Evolutionary conservation across 2,888 invertebrate genomes (phyloP).

Genomic region (Chydorus sphaericus): DNA sequence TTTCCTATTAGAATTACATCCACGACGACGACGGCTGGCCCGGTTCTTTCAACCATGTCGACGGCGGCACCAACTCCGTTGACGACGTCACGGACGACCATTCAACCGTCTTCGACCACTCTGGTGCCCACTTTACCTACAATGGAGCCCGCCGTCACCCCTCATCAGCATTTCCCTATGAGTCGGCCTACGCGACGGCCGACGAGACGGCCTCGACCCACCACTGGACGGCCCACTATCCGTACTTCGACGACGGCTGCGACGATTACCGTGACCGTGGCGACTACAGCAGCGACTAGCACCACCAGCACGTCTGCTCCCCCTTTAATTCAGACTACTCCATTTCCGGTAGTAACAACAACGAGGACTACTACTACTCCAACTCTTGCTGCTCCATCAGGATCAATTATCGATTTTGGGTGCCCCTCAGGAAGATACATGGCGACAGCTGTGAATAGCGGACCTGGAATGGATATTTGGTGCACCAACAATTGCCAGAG

Average conservation of each 20-base stretch:
- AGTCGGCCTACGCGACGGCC: background rate
- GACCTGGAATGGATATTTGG: constrained; percentile 17
- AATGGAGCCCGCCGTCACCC: background rate
- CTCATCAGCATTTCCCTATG: background rate
- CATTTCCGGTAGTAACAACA: background rate
- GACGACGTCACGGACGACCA: too few species aligned
- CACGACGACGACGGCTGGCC: background rate
- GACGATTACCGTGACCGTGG: background rate
- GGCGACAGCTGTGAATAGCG: constrained; percentile 11
- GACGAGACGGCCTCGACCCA: background rate
- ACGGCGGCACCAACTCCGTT: background rate
- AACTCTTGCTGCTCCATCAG: background rate
- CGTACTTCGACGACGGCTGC: background rate
- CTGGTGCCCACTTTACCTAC: background rate
- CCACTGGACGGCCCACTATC: background rate
- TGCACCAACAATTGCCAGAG: constrained; percentile 16
- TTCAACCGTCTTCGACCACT: background rate
- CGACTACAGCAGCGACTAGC: background rate
- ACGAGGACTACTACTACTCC: background rate
- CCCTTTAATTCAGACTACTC: background rate
- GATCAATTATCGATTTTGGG: constrained; percentile 4
- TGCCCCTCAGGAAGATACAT: too few species aligned
- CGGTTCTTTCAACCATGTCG: background rate
- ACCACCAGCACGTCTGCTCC: too few species aligned
- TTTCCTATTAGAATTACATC: background rate